Base-by-base conservation (phyloP, 2,797 vertebrate genomes). In the Coendou prehensilis region DNA sequence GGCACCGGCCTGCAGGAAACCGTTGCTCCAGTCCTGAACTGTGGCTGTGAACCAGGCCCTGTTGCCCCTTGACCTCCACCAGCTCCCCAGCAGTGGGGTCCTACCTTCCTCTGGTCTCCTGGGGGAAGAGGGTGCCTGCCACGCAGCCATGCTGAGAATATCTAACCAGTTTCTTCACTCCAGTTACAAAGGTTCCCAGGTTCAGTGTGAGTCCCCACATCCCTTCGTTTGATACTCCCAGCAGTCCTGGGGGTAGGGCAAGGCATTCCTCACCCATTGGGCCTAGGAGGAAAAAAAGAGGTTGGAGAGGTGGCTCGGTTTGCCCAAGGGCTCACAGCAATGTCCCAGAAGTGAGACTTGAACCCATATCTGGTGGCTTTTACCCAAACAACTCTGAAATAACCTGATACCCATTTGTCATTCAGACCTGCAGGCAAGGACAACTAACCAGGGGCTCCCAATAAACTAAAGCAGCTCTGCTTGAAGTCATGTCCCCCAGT, bases 171-270 rank as follows among this genome's bases (percentile, higher is more conserved):
- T 4, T 45, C 54, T 18, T 20, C 0, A 0, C 18, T 28, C 5
- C 83, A 75, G 15, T 47, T 26, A 33, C 50, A n/a, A 20, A 81
- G 56, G 17, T 23, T 45, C 61, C 15, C 1, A 0, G 10, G 30
- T 5, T 17, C 1, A 14, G 17, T 0, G 1, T 28, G 64, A 9
- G 23, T 37, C 50, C 50, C 30, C 2, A 18, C 0, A 0, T 50
- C 52, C 37, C 41, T 71, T 57, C 13, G 1, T 2, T 7, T 5
- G 22, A 50, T 22, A 3, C 11, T 61, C 47, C 23, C 0, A 10
- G 80, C 1, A 1, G 33, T 8, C 17, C 63, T 52, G 11, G 20
- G 20, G 30, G 18, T 41, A 0, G 0, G 67, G 80, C 0, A 1
- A 37, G 47, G 15, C 0, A 0, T 22, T 94, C 22, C 28, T 76